Evolutionary conservation across 1,140 invertebrate species (phyloP), one percentile per base, ranked within the genome.

Genomic region (Coptotermes formosanus): DNA sequence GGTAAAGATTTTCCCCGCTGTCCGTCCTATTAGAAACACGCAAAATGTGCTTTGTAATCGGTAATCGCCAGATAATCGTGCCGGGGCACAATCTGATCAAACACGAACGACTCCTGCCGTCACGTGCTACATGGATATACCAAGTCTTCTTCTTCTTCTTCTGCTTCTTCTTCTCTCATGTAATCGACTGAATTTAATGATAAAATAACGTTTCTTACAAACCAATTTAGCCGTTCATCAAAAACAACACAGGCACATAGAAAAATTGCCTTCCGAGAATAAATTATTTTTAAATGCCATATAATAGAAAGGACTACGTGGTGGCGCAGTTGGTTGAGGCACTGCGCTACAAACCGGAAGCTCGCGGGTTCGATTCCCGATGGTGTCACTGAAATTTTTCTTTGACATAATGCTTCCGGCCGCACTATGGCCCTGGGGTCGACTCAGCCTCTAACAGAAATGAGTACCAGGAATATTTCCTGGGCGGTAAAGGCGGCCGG

Each of bases 51-150:
- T 75, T 75, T 75, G 64, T 75, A 75, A 75, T 75, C 64, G 64
- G 64, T 75, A 75, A 75, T 75, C 64, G 64, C 64, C n/a, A 75
- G 64, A 75, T 75, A 75, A 75, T 75, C 64, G 19, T 30, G 64
- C 64, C 0, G 8, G 2, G 64, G 14, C 64, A n/a, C n/a, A 75
- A 75, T 75, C 64, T 75, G 64, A 75, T 30, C 25, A 75, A 75
- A 16, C 64, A 75, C 64, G 64, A 75, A 75, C 7, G 64, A 75
- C n/a, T 75, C 1, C 64, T 25, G n/a, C 3, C n/a, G 25, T 75
- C 7, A 75, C 64, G 64, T 75, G 64, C 52, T 75, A 30, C 64
- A 30, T 75, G 64, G 64, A 30, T 25, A 75, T 30, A 30, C 64
- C 7, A 30, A 11, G 14, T 14, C 3, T 75, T n/a, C n/a, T n/a